These are phyloP conservation scores for Chiridota heheva DNA, from an alignment of 35 echinoderm and acorn worm species.

Conservation along the genomic window DNA sequence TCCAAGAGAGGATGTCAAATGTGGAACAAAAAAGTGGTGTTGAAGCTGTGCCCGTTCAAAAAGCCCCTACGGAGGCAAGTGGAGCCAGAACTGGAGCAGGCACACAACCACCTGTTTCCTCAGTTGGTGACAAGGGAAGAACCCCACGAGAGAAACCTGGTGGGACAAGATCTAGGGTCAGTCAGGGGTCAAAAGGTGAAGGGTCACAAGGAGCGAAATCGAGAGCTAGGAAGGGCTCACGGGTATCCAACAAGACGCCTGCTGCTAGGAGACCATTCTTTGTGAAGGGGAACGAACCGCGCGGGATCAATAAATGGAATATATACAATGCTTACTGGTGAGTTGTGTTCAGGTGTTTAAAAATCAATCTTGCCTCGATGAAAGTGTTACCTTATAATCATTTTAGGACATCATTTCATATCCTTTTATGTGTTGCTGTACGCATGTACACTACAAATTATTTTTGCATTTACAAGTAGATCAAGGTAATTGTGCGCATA, in stretches of 20 bases:
- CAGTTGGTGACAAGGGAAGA: not conserved
- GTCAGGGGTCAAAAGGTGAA: constrained; percentile 32
- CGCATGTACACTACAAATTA: too few relatives aligned
- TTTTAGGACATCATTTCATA: too few relatives aligned
- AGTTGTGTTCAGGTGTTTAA: too few relatives aligned
- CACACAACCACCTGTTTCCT: not conserved
- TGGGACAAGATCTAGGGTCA: constrained; percentile 24
- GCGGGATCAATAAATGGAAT: too few relatives aligned
- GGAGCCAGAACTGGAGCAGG: not conserved
- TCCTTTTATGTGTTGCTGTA: too few relatives aligned
- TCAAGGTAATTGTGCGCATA: too few relatives aligned
- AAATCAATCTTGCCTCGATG: too few relatives aligned
- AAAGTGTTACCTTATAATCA: too few relatives aligned
- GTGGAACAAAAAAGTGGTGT: not conserved
- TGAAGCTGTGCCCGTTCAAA: not conserved
- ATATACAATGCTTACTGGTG: too few relatives aligned
- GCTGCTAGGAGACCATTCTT: too few relatives aligned
- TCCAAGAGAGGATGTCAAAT: not conserved
- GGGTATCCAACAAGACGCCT: constrained; percentile 22
- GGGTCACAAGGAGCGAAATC: constrained; percentile 17
- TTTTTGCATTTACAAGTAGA: too few relatives aligned
- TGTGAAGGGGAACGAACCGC: too few relatives aligned
- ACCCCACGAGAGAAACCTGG: constrained; percentile 24
- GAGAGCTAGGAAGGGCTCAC: not conserved
- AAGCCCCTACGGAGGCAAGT: not conserved